Conservation (phyloP, 2,797 vertebrate genomes). For the Lepus townsendii region DNA sequence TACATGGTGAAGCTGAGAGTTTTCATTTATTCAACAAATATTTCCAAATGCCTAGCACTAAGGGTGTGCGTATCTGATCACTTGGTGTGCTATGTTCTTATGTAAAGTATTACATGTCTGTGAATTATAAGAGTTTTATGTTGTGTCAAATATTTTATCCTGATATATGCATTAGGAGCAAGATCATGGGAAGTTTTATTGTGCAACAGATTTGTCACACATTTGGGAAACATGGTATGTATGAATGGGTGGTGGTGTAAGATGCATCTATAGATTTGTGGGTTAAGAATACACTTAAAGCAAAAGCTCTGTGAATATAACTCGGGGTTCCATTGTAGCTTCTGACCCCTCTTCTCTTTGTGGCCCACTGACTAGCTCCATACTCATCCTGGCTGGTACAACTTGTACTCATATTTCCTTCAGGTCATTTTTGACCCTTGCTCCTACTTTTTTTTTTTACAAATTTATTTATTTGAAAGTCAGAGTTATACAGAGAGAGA, state of each 20-base stretch:
- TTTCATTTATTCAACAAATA: slow-evolving; percentile 20
- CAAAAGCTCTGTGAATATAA: background rate
- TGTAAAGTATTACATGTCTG: background rate
- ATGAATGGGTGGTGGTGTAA: background rate
- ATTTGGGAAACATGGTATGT: background rate
- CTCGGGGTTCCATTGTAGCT: background rate
- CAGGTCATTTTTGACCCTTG: background rate
- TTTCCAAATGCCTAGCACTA: background rate
- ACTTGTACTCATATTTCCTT: background rate
- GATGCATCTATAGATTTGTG: background rate
- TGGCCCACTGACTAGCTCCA: background rate
- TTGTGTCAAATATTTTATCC: background rate
- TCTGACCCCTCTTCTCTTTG: background rate
- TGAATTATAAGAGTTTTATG: background rate
- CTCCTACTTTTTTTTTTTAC: background rate
- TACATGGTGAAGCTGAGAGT: background rate
- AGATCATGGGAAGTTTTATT: background rate
- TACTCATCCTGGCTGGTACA: background rate
- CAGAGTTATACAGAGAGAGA: too few relatives aligned
- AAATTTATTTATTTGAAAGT: too few relatives aligned
- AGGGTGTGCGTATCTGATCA: background rate
- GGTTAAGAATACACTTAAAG: background rate
- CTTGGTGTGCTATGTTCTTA: background rate
- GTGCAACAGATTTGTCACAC: background rate
- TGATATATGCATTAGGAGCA: too few relatives aligned